These are phyloP conservation scores for Equus przewalskii DNA, from an alignment of 2,113 vertebrate genomes.

Conservation along the genomic window DNA sequence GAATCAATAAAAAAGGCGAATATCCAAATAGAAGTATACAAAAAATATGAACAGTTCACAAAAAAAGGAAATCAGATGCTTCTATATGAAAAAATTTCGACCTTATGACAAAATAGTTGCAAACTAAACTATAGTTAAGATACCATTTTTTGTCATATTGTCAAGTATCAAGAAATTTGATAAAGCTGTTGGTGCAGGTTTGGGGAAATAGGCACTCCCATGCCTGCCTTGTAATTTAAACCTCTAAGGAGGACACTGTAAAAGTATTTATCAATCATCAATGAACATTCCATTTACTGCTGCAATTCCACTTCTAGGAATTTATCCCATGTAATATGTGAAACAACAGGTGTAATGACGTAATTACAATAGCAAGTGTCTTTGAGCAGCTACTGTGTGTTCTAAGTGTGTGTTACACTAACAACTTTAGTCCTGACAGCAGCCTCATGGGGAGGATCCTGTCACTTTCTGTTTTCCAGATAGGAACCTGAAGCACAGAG, in stretches of 20 bases:
- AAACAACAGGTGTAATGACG: neutral
- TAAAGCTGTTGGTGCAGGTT: neutral
- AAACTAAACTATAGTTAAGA: neutral
- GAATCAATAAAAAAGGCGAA: neutral
- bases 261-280: neutral
- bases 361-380: neutral
- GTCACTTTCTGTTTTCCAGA: neutral
- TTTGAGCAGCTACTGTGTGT: neutral
- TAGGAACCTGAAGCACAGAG: neutral
- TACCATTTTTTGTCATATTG: constrained; percentile 2
- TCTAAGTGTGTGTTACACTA: neutral
- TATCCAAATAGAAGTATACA: neutral
- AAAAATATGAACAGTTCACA: neutral
- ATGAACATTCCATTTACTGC: neutral
- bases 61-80: neutral
- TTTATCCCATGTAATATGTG: neutral
- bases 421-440: neutral
- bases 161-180: neutral
- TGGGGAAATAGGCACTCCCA: neutral
- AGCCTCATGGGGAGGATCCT: neutral
- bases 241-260: neutral
- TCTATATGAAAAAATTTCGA: neutral
- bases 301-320: neutral
- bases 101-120: neutral
- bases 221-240: neutral